Evolutionary conservation across 2,113 vertebrate genomes (phyloP), one percentile per base, ranked within the genome.

Genomic region (Eulemur rufifrons): DNA sequence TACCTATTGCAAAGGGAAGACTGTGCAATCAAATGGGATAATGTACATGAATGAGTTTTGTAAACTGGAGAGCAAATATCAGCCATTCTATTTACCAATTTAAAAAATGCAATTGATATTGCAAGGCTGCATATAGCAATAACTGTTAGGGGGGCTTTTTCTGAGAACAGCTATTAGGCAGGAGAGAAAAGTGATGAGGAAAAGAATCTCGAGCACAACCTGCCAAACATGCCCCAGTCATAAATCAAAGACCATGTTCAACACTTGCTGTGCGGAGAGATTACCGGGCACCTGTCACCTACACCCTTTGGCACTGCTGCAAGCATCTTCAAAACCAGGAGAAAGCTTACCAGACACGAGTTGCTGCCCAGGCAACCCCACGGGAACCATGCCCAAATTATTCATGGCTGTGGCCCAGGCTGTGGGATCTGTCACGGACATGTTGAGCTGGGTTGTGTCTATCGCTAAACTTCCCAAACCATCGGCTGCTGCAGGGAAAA

Each of bases 351-450:
- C 99, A 98, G 99, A 99, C 78, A 99, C 98, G 50, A 99, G 98
- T 97, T 99, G 99, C 97, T 99, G 99, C 95, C 99, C 99, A 29
- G 98, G 98, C 97, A 99, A 97, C 89, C 99, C 99, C 98, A 99
- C 99, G 2, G 99, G 99, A 96, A 99, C 98, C 98, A 99, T 99
- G 95, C 99, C 99, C 95, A 99, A 96, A 98, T 99, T 99, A 98
- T 99, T 99, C 99, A 99, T 99, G 97, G 99, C 99, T 0, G 99
- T 99, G 86, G 99, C 99, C 99, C 99, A 99, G 96, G 99, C 99
- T 0, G 99, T 98, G 0, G 99, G 99, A 97, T 99, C 99, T 9
- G 99, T 97, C 73, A 99, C 98, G 1, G 99, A 99, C 98, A 99
- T 98, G 87, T 98, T 99, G 95, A 99, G 98, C 97, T 99, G 99